These are phyloP conservation scores for Bombus terrestris DNA, from an alignment of 1,140 invertebrate species.

Conservation along the genomic window DNA sequence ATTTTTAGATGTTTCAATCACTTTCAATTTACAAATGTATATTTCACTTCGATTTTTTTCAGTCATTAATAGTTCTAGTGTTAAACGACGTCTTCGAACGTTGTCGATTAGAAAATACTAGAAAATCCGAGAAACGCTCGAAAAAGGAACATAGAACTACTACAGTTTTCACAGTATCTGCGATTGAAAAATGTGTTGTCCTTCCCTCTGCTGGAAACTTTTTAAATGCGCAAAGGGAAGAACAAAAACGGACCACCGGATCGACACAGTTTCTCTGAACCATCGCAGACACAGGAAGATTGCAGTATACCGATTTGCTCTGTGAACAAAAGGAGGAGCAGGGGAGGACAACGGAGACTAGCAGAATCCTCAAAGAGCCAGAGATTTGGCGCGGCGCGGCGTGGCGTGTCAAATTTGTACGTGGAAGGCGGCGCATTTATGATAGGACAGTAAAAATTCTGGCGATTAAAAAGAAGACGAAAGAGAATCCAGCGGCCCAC, in stretches of 20 bases:
- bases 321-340: background rate
- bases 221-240: background rate
- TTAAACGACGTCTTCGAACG: too few species aligned
- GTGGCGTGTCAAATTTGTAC: conserved; percentile 33
- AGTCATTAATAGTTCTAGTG: too few species aligned
- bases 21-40: background rate
- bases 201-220: background rate
- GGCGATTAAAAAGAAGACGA: conserved; percentile 47
- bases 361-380: background rate
- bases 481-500: conserved; percentile 12
- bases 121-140: too few species aligned
- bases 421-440: background rate
- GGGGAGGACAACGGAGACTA: background rate
- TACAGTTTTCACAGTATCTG: background rate
- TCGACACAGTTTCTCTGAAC: background rate
- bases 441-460: conserved; percentile 28
- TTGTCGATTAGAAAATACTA: too few species aligned
- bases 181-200: background rate
- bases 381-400: background rate
- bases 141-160: background rate
- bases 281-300: background rate
- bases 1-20: background rate
- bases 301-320: background rate
- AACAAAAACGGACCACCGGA: background rate
- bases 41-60: background rate